Evolutionary conservation across 2,113 vertebrate genomes (phyloP), one percentile per base, ranked within the genome.

Genomic region (Gopherus flavomarginatus): DNA sequence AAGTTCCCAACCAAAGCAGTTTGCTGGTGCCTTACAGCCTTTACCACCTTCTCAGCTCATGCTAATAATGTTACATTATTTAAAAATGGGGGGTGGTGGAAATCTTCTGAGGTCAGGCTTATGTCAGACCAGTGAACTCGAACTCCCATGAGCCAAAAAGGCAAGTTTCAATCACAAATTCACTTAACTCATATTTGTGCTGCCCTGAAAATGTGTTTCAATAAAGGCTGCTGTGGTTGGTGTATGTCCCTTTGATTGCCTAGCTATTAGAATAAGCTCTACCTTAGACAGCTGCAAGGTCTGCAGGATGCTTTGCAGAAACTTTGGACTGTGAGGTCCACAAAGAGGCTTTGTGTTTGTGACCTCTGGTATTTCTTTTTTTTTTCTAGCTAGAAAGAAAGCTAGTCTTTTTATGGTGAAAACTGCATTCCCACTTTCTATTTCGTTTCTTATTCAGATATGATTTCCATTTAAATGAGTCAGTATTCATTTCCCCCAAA

Each of bases 351-450:
- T 44, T n/a, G 12, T 35, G 22, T 77, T 44, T 31, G 17, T 13
- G 21, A 47, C 31, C 78, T 29, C 65, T 22, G 19, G 65, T 38
- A 22, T 54, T 26, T 11, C 4, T 11, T 57, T 27, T 13, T 59
- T 29, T 13, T 62, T 59, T 27, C 17, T 72, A 17, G 65, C 8
- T 27, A 57, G 56, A 12, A 62, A 62, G 12, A 62, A 62, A 62
- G 24, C 14, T 72, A 52, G 13, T 17, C 21, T 65, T 62, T 72
- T 54, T 8, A 9, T 57, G 54, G 87, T 83, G 50, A 91, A 90
- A 96, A 72, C 29, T 86, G 27, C 49, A 97, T 85, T 86, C 52
- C 56, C 56, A 96, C 88, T 86, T 93, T 62, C 38, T 50, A 90
- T 83, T 91, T 56, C 44, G 26, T 86, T 91, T n/a, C 85, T 84